Evolutionary conservation across 2,797 vertebrate species (phyloP).

Genomic region (Phalloptychus januarius): DNA sequence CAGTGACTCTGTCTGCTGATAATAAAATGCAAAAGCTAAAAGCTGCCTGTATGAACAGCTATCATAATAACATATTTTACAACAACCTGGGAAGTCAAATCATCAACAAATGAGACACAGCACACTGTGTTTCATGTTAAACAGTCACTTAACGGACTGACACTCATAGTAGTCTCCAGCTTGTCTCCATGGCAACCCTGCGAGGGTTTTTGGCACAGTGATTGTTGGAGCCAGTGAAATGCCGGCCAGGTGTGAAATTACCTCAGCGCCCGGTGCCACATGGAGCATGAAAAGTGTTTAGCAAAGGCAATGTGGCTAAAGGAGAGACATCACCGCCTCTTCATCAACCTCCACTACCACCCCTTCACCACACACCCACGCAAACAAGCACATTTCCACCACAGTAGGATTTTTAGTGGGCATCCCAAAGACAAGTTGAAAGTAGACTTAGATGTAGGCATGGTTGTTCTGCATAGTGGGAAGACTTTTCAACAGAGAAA

Average conservation of each 20-base stretch:
- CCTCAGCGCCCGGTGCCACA: conserved; percentile 61
- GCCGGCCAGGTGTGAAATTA: conserved; percentile 83
- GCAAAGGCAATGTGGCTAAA: conserved; percentile 70
- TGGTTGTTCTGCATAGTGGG: conserved; percentile 18
- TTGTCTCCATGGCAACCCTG: conserved; percentile 71
- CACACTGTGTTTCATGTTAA: conserved; percentile 63
- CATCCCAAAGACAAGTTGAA: conserved; percentile 32
- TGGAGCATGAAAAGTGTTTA: conserved; percentile 74
- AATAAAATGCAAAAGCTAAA: conserved; percentile 45
- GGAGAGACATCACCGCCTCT: conserved; percentile 21
- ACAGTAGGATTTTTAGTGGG: conserved; percentile 18
- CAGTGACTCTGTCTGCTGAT: conserved; percentile 42
- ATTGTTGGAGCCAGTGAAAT: conserved; percentile 62
- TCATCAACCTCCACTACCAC: background rate
- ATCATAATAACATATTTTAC: conserved; percentile 62
- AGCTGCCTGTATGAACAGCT: conserved; percentile 37
- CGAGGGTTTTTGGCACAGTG: conserved; percentile 23
- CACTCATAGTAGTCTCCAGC: conserved; percentile 56
- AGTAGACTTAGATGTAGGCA: conserved; percentile 25
- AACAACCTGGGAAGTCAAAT: conserved; percentile 55
- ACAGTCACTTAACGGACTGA: conserved; percentile 72
- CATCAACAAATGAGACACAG: conserved; percentile 59
- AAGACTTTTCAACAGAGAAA: conserved; percentile 24
- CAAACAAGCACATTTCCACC: conserved; percentile 16
- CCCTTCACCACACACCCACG: conserved; percentile 7